Percentiles rank a stretch among this genome's conserved stretches.
phyloP scores from a whole-genome alignment of 2,113 vertebrate species.

The Pterophyllum scalare region DNA sequence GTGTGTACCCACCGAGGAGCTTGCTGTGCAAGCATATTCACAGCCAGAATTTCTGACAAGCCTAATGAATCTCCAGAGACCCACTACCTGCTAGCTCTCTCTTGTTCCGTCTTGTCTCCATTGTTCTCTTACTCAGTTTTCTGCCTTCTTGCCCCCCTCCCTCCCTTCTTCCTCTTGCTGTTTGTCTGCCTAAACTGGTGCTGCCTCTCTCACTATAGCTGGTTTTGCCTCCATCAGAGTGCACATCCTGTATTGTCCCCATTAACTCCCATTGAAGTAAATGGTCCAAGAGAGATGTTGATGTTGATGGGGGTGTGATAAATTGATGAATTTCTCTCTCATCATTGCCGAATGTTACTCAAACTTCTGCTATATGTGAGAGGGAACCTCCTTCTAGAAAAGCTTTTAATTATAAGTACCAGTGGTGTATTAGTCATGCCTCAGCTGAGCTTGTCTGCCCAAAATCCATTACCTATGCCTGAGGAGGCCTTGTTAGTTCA shows the following conservation, averaged over 20 bases:
- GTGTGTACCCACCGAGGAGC: conserved; percentile 49
- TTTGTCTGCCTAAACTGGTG: conserved; percentile 38
- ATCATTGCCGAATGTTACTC: not conserved
- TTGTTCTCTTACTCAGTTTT: conserved; percentile 61
- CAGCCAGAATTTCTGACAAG: conserved; percentile 69
- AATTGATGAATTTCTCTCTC: conserved; percentile 10
- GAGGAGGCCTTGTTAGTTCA: conserved; percentile 74
- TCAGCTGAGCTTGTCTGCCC: conserved; percentile 69
- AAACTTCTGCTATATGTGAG: conserved; percentile 15
- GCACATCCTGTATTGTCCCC: not conserved
- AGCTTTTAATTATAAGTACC: conserved; percentile 66
- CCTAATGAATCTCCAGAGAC: conserved; percentile 78
- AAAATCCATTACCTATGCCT: conserved; percentile 76
- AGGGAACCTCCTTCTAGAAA: conserved; percentile 24
- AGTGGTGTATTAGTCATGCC: conserved; percentile 68
- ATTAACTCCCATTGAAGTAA: conserved; percentile 4
- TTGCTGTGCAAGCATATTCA: conserved; percentile 72
- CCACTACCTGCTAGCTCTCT: conserved; percentile 65
- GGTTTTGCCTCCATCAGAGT: conserved; percentile 17
- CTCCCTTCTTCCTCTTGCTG: not conserved
- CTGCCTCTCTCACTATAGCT: not conserved
- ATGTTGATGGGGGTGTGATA: conserved; percentile 19
- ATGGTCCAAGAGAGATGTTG: conserved; percentile 17
- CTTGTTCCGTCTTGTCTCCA: conserved; percentile 76
- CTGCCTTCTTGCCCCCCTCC: conserved; percentile 7